These are phyloP conservation scores for Lucifuga dentata DNA, from an alignment of 2,113 vertebrate species.

Conservation along the genomic window DNA sequence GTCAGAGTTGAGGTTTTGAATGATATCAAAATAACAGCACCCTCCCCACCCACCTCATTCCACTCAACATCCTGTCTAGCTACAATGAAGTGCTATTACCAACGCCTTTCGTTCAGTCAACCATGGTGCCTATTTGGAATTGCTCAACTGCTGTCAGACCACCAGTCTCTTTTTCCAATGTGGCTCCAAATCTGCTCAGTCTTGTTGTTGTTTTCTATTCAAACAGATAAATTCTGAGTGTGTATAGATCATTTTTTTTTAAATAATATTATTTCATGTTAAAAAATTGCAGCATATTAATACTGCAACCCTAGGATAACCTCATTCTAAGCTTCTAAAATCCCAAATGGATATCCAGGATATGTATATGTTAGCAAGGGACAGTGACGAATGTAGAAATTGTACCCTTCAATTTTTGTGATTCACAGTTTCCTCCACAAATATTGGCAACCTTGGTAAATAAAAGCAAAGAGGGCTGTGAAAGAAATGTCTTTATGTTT, in stretches of 20 bases:
- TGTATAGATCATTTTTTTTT: slow-evolving; percentile 44
- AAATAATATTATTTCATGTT: slow-evolving; percentile 39
- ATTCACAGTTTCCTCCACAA: too few relatives aligned
- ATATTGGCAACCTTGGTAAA: too few relatives aligned
- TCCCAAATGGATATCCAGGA: slow-evolving; percentile 21
- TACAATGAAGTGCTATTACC: slow-evolving; percentile 65
- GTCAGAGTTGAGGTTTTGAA: slow-evolving; percentile 71
- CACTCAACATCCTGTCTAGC: slow-evolving; percentile 60
- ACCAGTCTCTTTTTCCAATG: slow-evolving; percentile 27
- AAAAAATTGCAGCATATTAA: slow-evolving; percentile 42
- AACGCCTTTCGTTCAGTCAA: slow-evolving; percentile 64
- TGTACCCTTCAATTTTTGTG: background rate
- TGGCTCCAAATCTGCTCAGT: slow-evolving; percentile 31
- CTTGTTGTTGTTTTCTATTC: slow-evolving; percentile 45
- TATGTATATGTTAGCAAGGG: background rate
- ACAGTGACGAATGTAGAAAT: background rate
- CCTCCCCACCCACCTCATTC: slow-evolving; percentile 41
- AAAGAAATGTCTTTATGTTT: too few relatives aligned
- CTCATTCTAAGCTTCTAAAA: background rate
- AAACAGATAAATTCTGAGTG: slow-evolving; percentile 53
- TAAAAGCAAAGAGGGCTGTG: too few relatives aligned
- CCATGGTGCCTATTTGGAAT: slow-evolving; percentile 66
- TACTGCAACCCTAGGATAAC: background rate
- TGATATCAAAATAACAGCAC: slow-evolving; percentile 68
- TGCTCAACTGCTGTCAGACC: slow-evolving; percentile 62